phyloP scores from a whole-genome alignment of 1,140 invertebrate species.

The Penaeus vannamei region DNA sequence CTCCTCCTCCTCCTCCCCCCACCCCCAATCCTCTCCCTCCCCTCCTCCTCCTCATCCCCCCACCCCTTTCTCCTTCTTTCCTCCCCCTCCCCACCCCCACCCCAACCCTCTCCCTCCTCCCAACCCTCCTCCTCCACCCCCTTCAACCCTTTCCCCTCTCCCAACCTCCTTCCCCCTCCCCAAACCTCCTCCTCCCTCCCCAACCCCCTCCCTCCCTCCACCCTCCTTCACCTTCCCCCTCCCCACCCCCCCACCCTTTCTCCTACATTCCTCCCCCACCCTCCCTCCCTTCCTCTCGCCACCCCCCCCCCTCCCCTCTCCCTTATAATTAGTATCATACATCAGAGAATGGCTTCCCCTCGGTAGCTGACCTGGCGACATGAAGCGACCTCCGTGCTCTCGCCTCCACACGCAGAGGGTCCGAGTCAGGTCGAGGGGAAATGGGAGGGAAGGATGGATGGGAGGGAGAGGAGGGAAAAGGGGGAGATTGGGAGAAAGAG shows the following conservation, averaged over 20 bases:
- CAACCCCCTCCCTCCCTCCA: no score
- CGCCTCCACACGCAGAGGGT: neutral
- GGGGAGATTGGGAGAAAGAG: no score
- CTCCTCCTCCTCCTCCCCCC: no score
- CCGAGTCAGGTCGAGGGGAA: neutral
- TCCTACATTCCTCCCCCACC: neutral
- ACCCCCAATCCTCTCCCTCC: no score
- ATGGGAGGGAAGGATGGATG: conserved; percentile 37
- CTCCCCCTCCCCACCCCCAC: neutral
- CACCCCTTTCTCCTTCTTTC: no score
- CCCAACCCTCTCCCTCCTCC: neutral
- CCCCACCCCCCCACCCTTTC: no score
- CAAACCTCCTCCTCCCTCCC: neutral
- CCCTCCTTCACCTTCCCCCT: no score
- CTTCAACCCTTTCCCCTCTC: conserved; percentile 4
- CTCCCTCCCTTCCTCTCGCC: neutral
- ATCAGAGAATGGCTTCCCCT: conserved; percentile 64
- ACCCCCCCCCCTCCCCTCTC: neutral
- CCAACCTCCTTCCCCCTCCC: neutral
- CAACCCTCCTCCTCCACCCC: conserved; percentile 13
- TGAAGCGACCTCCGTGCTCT: neutral
- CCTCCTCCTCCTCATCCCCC: no score
- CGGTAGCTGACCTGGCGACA: conserved; percentile 51
- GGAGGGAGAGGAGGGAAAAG: neutral
- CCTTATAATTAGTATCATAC: conserved; percentile 63